Percentiles rank a stretch among this genome's conserved stretches.
Evolutionary conservation across 2,888 invertebrate species (phyloP).

Genomic region (Lucinisca nassula): DNA sequence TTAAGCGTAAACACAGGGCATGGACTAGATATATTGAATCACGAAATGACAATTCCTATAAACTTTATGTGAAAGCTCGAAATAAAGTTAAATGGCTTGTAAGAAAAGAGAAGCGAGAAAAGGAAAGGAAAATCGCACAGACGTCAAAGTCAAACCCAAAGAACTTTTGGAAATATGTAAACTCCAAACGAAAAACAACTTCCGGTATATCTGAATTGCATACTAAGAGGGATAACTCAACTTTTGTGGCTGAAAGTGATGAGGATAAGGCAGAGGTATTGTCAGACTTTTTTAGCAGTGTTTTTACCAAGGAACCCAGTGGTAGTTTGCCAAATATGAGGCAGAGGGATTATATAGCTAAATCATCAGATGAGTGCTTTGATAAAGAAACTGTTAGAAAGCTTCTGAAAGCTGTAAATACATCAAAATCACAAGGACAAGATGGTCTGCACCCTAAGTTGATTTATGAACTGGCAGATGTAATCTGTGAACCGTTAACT

Average conservation of each 20-base stretch:
- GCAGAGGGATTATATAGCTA: too few relatives aligned
- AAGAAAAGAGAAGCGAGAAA: slow-evolving; percentile 24
- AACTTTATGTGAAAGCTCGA: slow-evolving; percentile 30
- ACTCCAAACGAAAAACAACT: slow-evolving; percentile 28
- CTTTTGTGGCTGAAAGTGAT: slow-evolving; percentile 11
- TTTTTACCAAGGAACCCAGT: slow-evolving; percentile 20
- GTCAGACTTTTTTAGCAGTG: slow-evolving; percentile 31
- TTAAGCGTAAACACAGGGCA: slow-evolving; percentile 16
- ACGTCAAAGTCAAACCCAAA: slow-evolving; percentile 43
- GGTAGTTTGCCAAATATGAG: too few relatives aligned
- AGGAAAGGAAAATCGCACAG: slow-evolving; percentile 25
- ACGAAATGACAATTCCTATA: background rate
- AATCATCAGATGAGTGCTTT: background rate
- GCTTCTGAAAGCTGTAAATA: background rate
- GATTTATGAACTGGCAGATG: background rate
- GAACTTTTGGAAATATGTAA: slow-evolving; percentile 47
- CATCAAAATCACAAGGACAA: background rate
- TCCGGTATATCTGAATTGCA: slow-evolving; percentile 15
- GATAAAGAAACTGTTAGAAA: background rate
- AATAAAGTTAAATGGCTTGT: slow-evolving; percentile 28
- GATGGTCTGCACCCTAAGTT: background rate
- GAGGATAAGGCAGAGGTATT: slow-evolving; percentile 31
- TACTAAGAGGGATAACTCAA: background rate
- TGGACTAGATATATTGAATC: slow-evolving; percentile 23
- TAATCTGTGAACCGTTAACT: slow-evolving; percentile 1